Evolutionary conservation across 2,888 invertebrate species (phyloP).

Genomic region (Meloe dianella): DNA sequence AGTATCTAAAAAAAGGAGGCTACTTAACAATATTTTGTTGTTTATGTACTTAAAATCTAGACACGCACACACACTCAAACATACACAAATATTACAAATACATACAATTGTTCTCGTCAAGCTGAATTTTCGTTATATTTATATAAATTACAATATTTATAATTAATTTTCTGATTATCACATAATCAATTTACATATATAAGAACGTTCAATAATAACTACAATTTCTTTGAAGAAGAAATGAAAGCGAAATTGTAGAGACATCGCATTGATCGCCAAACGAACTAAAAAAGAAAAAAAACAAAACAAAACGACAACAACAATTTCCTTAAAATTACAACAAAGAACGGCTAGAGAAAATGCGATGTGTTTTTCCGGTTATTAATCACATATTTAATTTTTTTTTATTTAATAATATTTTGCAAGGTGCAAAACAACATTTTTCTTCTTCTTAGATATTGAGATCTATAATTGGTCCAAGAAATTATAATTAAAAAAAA

Average conservation of each 20-base stretch:
- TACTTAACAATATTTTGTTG: conserved; percentile 42
- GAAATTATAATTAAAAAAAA: conserved; percentile 27
- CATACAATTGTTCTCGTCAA: conserved; percentile 25
- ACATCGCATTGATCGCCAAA: conserved; percentile 13
- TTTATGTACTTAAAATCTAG: conserved; percentile 26
- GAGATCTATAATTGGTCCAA: conserved; percentile 47
- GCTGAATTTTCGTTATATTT: conserved; percentile 19
- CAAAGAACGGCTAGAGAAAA: conserved; percentile 18
- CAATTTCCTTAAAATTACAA: neutral
- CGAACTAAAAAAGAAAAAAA: neutral
- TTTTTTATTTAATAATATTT: conserved; percentile 29
- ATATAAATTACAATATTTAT: conserved; percentile 29
- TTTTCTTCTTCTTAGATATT: conserved; percentile 38
- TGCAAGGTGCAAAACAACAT: conserved; percentile 41
- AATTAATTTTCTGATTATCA: conserved; percentile 32
- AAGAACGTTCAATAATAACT: neutral
- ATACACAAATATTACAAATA: too few species aligned
- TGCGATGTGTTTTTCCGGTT: conserved; percentile 21
- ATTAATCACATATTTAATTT: too few species aligned
- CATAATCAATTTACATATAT: conserved; percentile 29
- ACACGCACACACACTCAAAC: too few species aligned
- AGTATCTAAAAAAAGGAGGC: conserved; percentile 40
- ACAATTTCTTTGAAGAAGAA: neutral
- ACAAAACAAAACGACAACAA: neutral
- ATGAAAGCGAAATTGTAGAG: neutral